Evolutionary conservation across 2,113 vertebrate genomes (phyloP).

Genomic region (Physeter macrocephalus): DNA sequence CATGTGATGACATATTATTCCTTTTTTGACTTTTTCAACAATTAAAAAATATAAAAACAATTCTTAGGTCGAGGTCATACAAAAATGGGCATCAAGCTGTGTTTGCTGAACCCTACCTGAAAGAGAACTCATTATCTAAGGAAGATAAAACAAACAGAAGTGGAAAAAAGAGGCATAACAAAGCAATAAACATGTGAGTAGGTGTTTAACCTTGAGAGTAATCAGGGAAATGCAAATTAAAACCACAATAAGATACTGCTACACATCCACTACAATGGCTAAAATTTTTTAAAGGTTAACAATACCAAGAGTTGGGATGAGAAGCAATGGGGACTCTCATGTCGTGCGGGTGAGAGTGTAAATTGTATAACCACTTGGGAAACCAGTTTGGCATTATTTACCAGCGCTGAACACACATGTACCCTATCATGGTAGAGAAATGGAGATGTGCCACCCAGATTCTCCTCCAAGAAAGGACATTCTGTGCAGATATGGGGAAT

Average conservation of each 20-base stretch:
- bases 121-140: not conserved
- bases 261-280: not conserved
- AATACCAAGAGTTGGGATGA: not conserved
- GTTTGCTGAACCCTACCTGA: not conserved
- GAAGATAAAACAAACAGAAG: not conserved
- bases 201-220: not conserved
- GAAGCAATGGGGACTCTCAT: not conserved
- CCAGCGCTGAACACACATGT: not conserved
- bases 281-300: not conserved
- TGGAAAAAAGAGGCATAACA: not conserved
- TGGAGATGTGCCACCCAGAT: not conserved
- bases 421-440: not conserved
- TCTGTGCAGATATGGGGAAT: not conserved
- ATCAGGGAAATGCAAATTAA: slow-evolving; percentile 16
- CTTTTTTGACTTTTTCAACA: not conserved
- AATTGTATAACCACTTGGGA: not conserved
- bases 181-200: not conserved
- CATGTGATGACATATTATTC: not conserved
- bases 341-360: not conserved
- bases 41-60: not conserved
- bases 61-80: not conserved
- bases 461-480: not conserved
- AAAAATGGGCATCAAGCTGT: not conserved
- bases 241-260: not conserved
- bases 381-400: not conserved